Conservation (phyloP, 2,888 invertebrate species). For the Liodrosophila aerea region DNA sequence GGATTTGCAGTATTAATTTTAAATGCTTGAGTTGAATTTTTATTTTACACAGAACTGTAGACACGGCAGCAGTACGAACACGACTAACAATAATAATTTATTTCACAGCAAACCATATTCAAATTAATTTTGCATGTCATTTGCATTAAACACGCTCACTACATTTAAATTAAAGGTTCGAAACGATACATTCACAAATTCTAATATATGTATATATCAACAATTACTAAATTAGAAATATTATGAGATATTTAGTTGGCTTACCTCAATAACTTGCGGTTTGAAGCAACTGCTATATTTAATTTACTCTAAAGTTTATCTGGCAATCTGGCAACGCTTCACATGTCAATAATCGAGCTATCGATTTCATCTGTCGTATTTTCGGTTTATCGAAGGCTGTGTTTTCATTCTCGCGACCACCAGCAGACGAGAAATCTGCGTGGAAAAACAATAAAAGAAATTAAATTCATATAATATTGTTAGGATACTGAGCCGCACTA, state of each 20-base stretch:
- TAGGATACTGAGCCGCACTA: slow-evolving; percentile 38
- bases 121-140: slow-evolving; percentile 23
- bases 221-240: no score
- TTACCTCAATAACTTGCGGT: no score
- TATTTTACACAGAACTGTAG: neutral
- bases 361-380: neutral
- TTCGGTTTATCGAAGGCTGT: slow-evolving; percentile 36
- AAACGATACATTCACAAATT: no score
- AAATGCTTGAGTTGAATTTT: slow-evolving; percentile 1
- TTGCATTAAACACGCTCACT: slow-evolving; percentile 46
- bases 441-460: slow-evolving; percentile 29
- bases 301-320: neutral
- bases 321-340: slow-evolving; percentile 9
- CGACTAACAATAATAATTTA: slow-evolving; percentile 22
- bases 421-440: slow-evolving; percentile 41
- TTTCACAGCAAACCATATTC: neutral
- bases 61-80: slow-evolving; percentile 6
- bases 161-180: no score
- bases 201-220: no score
- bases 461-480: slow-evolving; percentile 22
- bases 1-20: slow-evolving; percentile 15
- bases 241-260: no score
- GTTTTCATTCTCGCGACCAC: slow-evolving; percentile 47
- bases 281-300: neutral
- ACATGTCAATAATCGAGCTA: no score